A percentile compares a stretch with the other conserved stretches of the same genome.
phyloP scores from a whole-genome alignment of 2,113 vertebrate species.

The Lethenteron camtschaticum region DNA sequence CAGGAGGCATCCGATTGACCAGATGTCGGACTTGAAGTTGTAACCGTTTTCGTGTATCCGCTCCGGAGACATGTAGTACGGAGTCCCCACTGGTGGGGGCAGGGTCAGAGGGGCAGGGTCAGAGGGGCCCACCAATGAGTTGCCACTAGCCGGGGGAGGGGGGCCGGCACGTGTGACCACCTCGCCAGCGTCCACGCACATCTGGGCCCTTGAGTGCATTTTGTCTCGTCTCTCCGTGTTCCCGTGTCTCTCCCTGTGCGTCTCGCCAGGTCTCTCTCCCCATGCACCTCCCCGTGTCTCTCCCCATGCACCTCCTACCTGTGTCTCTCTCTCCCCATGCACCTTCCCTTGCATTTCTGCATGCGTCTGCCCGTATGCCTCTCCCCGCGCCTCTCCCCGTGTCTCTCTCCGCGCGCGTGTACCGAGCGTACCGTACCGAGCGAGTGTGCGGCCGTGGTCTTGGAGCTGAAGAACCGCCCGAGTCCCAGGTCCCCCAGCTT shows the following conservation, averaged over 20 bases:
- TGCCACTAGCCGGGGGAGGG: too few species aligned
- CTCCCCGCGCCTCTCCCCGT: background rate
- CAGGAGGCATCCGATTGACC: slow-evolving; percentile 91
- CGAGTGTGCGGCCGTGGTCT: slow-evolving; percentile 86
- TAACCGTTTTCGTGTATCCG: slow-evolving; percentile 96
- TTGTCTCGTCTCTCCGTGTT: too few species aligned
- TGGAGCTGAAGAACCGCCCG: slow-evolving; percentile 87
- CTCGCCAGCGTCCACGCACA: too few species aligned
- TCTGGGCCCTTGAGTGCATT: too few species aligned
- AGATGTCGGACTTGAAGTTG: slow-evolving; percentile 99
- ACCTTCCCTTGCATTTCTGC: background rate
- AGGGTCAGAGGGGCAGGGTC: too few species aligned
- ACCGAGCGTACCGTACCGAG: slow-evolving; percentile 33
- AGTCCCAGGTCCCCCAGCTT: slow-evolving; percentile 86
- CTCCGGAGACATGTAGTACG: slow-evolving; percentile 98
- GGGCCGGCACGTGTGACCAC: too few species aligned
- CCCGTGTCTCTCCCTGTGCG: too few species aligned
- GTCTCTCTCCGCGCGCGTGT: too few species aligned
- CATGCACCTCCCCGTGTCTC: too few species aligned
- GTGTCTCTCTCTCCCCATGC: background rate
- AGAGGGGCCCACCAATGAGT: too few species aligned
- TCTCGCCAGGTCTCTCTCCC: too few species aligned
- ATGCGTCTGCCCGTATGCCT: background rate
- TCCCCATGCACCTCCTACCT: too few species aligned
- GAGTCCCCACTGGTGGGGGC: slow-evolving; percentile 63